phyloP scores from a whole-genome alignment of 2,113 vertebrate species.

The Noturus placidus region DNA sequence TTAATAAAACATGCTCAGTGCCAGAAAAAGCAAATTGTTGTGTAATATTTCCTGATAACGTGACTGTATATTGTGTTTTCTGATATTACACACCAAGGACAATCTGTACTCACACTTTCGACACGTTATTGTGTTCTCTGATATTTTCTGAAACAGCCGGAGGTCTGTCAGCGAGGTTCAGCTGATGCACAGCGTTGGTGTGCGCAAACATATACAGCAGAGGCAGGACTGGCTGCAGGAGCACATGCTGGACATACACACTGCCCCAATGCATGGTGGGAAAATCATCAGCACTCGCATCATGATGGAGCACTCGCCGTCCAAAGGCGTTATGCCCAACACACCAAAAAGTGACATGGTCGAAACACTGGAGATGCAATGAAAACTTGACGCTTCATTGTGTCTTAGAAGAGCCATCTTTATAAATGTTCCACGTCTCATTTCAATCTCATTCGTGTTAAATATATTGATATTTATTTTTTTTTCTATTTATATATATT shows the following conservation, averaged over 20 bases:
- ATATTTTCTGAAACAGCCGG: constrained; percentile 70
- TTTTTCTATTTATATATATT: constrained; percentile 33
- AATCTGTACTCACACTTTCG: background rate
- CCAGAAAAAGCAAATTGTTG: background rate
- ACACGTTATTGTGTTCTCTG: background rate
- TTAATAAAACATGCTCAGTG: background rate
- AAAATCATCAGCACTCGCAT: constrained; percentile 46
- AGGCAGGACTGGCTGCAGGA: constrained; percentile 86
- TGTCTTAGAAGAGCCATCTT: background rate
- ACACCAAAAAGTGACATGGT: constrained; percentile 59
- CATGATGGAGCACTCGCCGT: background rate
- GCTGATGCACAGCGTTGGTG: constrained; percentile 86
- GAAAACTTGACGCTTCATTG: background rate
- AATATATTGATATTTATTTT: constrained; percentile 31
- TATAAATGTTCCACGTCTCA: background rate
- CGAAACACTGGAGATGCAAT: constrained; percentile 38
- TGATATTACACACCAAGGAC: background rate
- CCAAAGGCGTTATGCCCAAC: constrained; percentile 33
- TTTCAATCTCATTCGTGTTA: background rate
- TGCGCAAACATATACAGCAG: constrained; percentile 76
- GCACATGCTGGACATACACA: constrained; percentile 81
- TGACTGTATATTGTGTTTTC: background rate
- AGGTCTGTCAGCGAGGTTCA: constrained; percentile 91
- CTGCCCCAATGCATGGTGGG: constrained; percentile 60
- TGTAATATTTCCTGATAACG: background rate